Conservation (phyloP, 2,113 vertebrate species). For the Chitala chitala region DNA sequence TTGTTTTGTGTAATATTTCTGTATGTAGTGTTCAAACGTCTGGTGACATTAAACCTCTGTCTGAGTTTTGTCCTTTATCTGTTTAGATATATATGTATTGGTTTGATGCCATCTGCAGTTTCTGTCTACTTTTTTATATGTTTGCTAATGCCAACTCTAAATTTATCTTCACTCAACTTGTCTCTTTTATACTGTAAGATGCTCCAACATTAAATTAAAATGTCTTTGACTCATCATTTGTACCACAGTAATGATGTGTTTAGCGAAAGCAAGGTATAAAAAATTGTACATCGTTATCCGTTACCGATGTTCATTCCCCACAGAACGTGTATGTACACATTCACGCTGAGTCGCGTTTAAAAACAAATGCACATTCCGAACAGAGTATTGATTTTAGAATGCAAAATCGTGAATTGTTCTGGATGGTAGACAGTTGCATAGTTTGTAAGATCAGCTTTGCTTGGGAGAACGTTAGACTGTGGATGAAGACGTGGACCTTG, state of each 20-base stretch:
- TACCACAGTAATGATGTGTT: slow-evolving; percentile 17
- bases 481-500: too few relatives aligned
- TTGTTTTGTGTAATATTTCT: neutral
- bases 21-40: neutral
- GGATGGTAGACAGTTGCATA: too few relatives aligned
- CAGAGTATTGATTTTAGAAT: too few relatives aligned
- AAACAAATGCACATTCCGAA: too few relatives aligned
- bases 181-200: neutral
- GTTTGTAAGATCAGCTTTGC: too few relatives aligned
- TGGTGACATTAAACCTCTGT: neutral
- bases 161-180: neutral
- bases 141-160: neutral
- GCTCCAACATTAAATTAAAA: slow-evolving; percentile 14
- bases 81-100: neutral
- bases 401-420: too few relatives aligned
- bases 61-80: neutral
- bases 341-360: too few relatives aligned
- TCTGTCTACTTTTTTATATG: neutral
- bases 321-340: too few relatives aligned
- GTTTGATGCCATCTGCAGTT: neutral
- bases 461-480: too few relatives aligned
- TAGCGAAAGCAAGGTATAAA: slow-evolving; percentile 6
- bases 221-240: slow-evolving; percentile 17
- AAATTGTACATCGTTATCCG: neutral
- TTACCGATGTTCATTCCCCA: neutral